Evolutionary conservation across 2,797 vertebrate genomes (phyloP), one percentile per base, ranked within the genome.

Genomic region (Epinephelus awoara): DNA sequence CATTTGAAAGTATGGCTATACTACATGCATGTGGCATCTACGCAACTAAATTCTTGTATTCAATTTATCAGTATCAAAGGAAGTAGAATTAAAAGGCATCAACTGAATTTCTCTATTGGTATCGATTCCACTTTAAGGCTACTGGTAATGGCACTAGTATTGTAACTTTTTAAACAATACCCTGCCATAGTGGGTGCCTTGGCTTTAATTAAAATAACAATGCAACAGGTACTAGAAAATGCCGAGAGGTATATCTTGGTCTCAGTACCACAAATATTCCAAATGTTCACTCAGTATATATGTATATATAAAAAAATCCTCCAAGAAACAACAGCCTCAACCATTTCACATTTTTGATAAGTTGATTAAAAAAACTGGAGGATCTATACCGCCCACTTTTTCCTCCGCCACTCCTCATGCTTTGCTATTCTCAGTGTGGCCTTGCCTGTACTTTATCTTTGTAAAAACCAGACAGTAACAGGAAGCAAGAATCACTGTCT

Each of bases 381-480:
- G 40, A 59, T 52, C 38, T 65, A 40, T 15, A 44, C 25, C 1
- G 1, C 1, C 7, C 3, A 19, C 13, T 14, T 51, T 40, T 52
- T 52, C 7, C 23, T 4, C 34, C 21, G n/a, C 59, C 21, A 58
- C 11, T 54, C 23, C 46, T 25, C 12, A 50, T 1, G 7, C 51
- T 70, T 67, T 21, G 40, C 58, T 6, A 61, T 29, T 57, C 10
- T 44, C 52, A 1, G 0, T 34, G 19, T 19, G 47, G 23, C 75
- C 52, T 72, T 23, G 23, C 59, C 55, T 4, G 15, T 68, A 4
- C 21, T 25, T 73, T 25, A 72, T 81, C 50, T 79, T 72, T 68
- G 23, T 65, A 64, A 47, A 70, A 13, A 68, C 8, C n/a, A 85
- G 2, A 82, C 61, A 64, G 64, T 27, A 34, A 83, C 52, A 80